Conservation (phyloP, 2,888 invertebrate species). For the Peribatodes rhomboidaria region DNA sequence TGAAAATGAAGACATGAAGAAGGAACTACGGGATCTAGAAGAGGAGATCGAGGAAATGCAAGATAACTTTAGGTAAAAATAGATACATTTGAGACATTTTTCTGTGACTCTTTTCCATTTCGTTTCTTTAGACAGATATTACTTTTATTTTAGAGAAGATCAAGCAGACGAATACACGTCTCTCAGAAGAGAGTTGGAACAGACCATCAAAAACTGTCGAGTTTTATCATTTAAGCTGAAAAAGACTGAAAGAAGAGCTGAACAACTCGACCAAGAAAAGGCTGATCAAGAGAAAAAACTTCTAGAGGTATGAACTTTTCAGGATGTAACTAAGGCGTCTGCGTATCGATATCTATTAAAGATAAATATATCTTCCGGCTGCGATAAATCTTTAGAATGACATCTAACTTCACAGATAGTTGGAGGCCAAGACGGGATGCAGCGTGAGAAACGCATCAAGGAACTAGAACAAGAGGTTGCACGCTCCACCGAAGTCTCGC, state of each 20-base stretch:
- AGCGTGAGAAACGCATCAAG: slow-evolving; percentile 90
- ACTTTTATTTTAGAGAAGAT: slow-evolving; percentile 90
- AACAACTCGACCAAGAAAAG: slow-evolving; percentile 95
- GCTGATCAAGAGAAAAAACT: slow-evolving; percentile 90
- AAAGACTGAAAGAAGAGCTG: slow-evolving; percentile 96
- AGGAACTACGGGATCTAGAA: slow-evolving; percentile 96
- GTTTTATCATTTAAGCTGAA: slow-evolving; percentile 99
- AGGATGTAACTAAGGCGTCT: background rate
- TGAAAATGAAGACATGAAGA: slow-evolving; percentile 97
- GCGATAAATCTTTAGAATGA: background rate
- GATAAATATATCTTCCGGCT: background rate
- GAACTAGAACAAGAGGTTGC: slow-evolving; percentile 95
- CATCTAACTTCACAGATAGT: slow-evolving; percentile 68
- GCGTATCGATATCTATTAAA: background rate
- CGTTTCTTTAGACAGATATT: background rate
- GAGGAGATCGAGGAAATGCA: slow-evolving; percentile 99
- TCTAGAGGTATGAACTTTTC: slow-evolving; percentile 72
- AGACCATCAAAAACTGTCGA: slow-evolving; percentile 98
- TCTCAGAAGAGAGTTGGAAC: slow-evolving; percentile 97
- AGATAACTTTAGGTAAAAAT: slow-evolving; percentile 93
- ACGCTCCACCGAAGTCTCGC: slow-evolving; percentile 91
- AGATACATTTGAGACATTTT: background rate
- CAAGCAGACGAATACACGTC: slow-evolving; percentile 98
- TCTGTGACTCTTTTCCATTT: background rate
- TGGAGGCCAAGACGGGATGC: slow-evolving; percentile 87